Evolutionary conservation across 1,140 invertebrate genomes (phyloP).

Genomic region (Bombus soroeensis): DNA sequence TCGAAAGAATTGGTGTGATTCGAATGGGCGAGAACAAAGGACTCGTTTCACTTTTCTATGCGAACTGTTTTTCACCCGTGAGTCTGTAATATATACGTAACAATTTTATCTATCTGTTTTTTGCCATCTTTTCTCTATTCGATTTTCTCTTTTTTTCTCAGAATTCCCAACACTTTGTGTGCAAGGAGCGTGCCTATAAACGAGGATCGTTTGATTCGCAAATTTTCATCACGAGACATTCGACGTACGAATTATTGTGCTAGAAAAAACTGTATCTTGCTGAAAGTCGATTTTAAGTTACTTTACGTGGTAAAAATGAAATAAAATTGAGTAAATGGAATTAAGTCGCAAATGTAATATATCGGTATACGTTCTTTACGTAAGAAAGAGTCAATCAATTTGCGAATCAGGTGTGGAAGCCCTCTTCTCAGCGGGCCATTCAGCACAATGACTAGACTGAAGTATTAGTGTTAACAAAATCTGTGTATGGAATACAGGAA

Average conservation of each 20-base stretch:
- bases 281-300: no score
- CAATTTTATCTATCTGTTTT: not conserved
- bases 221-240: constrained; percentile 50
- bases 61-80: constrained; percentile 27
- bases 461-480: constrained; percentile 72
- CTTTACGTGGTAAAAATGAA: no score
- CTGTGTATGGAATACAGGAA: constrained; percentile 39
- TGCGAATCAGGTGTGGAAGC: constrained; percentile 77
- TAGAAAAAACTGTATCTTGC: not conserved
- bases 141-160: constrained; percentile 9
- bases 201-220: constrained; percentile 71
- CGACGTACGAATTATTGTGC: no score
- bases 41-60: constrained; percentile 35
- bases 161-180: constrained; percentile 56
- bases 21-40: constrained; percentile 50
- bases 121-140: not conserved
- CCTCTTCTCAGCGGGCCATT: constrained; percentile 82
- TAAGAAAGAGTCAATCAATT: constrained; percentile 58
- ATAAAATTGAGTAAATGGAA: not conserved
- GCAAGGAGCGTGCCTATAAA: constrained; percentile 71
- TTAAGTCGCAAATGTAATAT: no score
- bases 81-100: constrained; percentile 11
- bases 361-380: not conserved
- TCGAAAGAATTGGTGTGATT: constrained; percentile 41
- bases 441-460: constrained; percentile 78